Conservation (phyloP, 2,888 invertebrate genomes). For the Antheraea assamensis region DNA sequence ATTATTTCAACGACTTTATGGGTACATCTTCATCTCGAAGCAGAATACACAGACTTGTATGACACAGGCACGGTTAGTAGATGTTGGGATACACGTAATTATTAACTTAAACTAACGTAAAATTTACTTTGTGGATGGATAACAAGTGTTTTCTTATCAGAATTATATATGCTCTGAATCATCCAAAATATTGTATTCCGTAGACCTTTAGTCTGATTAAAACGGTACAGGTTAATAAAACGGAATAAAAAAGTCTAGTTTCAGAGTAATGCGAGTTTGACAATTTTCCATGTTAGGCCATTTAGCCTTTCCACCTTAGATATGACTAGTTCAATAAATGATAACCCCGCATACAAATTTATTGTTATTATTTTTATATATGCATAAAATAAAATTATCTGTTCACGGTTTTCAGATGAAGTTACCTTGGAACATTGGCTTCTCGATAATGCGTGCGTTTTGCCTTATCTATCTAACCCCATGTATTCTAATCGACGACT, state of each 20-base stretch:
- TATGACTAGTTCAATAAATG: no score
- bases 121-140: neutral
- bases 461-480: conserved; percentile 71
- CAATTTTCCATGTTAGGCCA: no score
- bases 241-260: no score
- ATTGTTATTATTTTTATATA: neutral
- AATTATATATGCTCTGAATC: neutral
- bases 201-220: no score
- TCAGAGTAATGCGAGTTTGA: no score
- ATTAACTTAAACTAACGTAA: neutral
- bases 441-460: conserved; percentile 68
- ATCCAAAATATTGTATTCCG: no score
- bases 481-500: conserved; percentile 56
- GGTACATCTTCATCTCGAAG: conserved; percentile 89
- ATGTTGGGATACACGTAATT: neutral
- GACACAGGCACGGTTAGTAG: conserved; percentile 73
- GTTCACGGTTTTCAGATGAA: conserved; percentile 72
- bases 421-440: conserved; percentile 80
- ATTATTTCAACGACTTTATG: conserved; percentile 90
- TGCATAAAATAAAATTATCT: neutral
- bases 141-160: neutral
- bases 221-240: no score
- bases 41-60: conserved; percentile 84
- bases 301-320: no score
- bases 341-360: no score